Evolutionary conservation across 2,888 invertebrate genomes (phyloP).

Genomic region (Willowsia nigromaculata): DNA sequence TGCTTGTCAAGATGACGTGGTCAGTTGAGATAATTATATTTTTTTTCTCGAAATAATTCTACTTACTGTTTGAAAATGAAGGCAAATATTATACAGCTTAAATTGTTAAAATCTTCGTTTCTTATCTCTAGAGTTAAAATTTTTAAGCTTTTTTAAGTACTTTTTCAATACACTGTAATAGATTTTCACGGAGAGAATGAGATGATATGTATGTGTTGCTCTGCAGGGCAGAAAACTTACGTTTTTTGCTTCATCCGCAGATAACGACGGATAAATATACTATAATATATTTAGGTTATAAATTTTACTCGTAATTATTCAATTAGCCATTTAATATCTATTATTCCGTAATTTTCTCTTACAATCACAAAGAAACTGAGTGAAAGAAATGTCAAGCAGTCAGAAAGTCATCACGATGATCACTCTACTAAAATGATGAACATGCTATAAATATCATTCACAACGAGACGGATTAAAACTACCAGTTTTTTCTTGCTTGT

Average conservation of each 20-base stretch:
- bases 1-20: neutral
- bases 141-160: neutral
- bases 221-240: conserved; percentile 32
- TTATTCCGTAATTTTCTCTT: neutral
- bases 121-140: neutral
- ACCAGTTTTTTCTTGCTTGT: neutral
- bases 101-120: neutral
- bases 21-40: conserved; percentile 5
- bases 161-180: conserved; percentile 38
- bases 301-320: neutral
- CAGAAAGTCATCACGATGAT: conserved; percentile 28
- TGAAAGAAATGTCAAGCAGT: neutral
- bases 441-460: neutral
- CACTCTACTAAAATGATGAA: neutral
- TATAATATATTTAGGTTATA: neutral
- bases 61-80: neutral
- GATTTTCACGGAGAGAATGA: conserved; percentile 70
- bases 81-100: neutral
- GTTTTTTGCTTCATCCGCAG: conserved; percentile 32
- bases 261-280: conserved; percentile 63
- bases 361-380: conserved; percentile 2
- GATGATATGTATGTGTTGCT: conserved; percentile 72
- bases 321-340: neutral
- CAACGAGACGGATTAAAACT: neutral
- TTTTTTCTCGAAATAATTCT: neutral